Conservation (phyloP, 2,113 vertebrate species). For the Engystomops pustulosus region DNA sequence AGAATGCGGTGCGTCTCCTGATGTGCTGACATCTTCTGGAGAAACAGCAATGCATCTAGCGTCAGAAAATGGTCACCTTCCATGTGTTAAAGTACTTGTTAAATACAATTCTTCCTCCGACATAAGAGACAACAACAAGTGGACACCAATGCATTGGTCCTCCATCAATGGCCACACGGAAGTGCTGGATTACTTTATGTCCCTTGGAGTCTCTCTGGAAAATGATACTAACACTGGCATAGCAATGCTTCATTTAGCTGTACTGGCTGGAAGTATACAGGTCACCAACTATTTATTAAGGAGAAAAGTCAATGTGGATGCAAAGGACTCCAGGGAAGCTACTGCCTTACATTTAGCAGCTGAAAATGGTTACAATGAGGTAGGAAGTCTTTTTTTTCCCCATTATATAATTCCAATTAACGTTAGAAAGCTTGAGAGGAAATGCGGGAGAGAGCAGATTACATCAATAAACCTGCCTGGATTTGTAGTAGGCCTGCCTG, state of each 20-base stretch:
- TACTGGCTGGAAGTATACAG: slow-evolving; percentile 61
- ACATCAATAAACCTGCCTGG: no score
- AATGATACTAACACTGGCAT: slow-evolving; percentile 58
- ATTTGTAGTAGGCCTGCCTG: no score
- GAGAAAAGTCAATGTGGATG: slow-evolving; percentile 63
- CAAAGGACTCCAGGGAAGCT: slow-evolving; percentile 55
- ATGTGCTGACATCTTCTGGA: slow-evolving; percentile 62
- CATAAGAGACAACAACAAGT: slow-evolving; percentile 64
- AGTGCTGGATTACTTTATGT: slow-evolving; percentile 63
- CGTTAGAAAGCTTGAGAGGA: no score
- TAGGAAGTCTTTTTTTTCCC: no score
- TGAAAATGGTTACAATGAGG: slow-evolving; percentile 63
- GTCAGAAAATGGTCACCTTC: slow-evolving; percentile 63
- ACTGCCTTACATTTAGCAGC: slow-evolving; percentile 68
- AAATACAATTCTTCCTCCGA: slow-evolving; percentile 61
- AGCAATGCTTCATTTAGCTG: slow-evolving; percentile 66
- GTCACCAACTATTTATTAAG: slow-evolving; percentile 62
- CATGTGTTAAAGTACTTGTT: slow-evolving; percentile 62
- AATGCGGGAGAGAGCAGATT: no score
- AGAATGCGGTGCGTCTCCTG: slow-evolving; percentile 65
- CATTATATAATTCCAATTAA: no score
- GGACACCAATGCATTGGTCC: slow-evolving; percentile 69
- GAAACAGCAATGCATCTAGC: slow-evolving; percentile 67
- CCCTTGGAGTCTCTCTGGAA: slow-evolving; percentile 61
- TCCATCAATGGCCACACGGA: slow-evolving; percentile 64